Conservation (phyloP, 1,140 invertebrate species). For the Paraescarpia echinospica region DNA sequence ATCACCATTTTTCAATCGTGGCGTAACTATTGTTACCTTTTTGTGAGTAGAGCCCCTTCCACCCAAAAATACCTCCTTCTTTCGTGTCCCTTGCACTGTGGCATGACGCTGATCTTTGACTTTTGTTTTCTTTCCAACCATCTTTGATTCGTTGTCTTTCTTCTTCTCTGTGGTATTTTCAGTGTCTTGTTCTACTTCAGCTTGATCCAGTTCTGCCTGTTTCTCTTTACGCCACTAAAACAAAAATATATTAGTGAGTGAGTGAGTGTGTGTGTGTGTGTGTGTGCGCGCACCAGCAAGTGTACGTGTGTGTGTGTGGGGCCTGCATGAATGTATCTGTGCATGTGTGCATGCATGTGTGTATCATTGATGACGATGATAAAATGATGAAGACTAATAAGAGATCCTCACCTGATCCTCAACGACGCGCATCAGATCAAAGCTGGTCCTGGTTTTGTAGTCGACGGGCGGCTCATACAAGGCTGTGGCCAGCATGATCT, state of each 20-base stretch:
- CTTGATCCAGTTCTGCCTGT: not conserved
- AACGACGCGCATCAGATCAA: constrained; percentile 53
- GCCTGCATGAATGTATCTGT: not conserved
- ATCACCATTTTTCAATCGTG: not conserved
- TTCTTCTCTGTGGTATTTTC: not conserved
- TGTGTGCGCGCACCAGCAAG: not conserved
- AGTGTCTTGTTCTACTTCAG: not conserved
- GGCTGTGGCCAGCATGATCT: constrained; percentile 48
- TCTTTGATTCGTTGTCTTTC: not conserved
- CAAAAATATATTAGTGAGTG: not conserved
- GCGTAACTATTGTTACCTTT: not conserved
- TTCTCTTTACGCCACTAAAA: not conserved
- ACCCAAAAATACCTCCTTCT: not conserved
- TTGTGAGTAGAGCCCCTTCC: not conserved
- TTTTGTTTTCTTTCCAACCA: not conserved
- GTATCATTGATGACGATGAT: too few species aligned
- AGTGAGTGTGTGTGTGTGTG: too few species aligned
- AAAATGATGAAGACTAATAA: not conserved
- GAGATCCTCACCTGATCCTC: constrained; percentile 50
- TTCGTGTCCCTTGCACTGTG: not conserved
- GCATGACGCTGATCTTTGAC: not conserved
- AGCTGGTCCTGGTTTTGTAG: constrained; percentile 47
- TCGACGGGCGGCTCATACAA: constrained; percentile 45
- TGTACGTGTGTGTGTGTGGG: too few species aligned
- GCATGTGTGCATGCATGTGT: not conserved